Base-by-base conservation (phyloP, 2,888 invertebrate genomes). In the Erebia ligea region DNA sequence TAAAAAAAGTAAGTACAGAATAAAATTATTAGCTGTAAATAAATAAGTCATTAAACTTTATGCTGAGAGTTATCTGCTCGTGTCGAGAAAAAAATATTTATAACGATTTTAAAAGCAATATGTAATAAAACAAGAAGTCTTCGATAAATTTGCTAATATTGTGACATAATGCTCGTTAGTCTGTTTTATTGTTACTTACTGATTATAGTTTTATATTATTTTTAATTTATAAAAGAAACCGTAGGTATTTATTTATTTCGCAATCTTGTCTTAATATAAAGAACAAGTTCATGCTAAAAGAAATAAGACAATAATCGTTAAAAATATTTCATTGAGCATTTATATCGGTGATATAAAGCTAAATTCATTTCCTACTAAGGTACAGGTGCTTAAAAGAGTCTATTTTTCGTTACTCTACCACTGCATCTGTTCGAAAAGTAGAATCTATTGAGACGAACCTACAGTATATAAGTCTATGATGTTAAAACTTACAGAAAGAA, bases 61-160 rank as follows among this genome's bases (percentile, higher is more conserved):
- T 34, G 74, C 66, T 15, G 52, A 72, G 67, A 70, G 64, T 68
- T 72, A 73, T 75, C 69, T 56, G 67, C 58, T 62, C 17, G 74
- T 72, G 45, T 65, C 65, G 21, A 58, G 71, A 62, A 70, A 73
- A 73, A 75, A 77, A 75, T 74, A 75, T 73, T 73, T 70, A 71
- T 72, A 69, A 63, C 66, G 52, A 65, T 70, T 59, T 72, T 71
- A 71, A 73, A 74, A 68, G 67, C 67, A 63, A 63, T 69, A n/a
- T n/a, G n/a, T n/a, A 69, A 75, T 75, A 77, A 75, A 75, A 74
- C 64, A 75, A 71, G 61, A 65, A 65, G 58, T 45, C 34, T 69
- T 50, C 73, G 77, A 77, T 76, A 73, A 75, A 73, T 73, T 48
- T 64, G 70, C 71, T 73, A 59, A 69, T 73, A 73, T 75, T 75